Evolutionary conservation across 2,888 invertebrate genomes (phyloP), one percentile per base, ranked within the genome.

Genomic region (Acleris emargana): DNA sequence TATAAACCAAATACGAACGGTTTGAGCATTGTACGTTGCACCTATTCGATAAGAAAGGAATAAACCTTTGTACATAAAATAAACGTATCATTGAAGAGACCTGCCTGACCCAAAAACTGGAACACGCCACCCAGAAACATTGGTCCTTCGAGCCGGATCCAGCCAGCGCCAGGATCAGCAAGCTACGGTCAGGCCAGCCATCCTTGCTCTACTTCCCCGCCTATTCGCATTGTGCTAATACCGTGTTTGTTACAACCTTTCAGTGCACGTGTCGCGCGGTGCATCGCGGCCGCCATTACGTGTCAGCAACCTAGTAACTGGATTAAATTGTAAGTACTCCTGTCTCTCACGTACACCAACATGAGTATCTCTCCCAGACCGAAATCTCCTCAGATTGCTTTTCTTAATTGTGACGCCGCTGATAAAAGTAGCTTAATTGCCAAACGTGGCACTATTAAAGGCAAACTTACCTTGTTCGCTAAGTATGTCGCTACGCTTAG

Each of bases 141-240:
- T 47, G 47, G 17, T 20, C 47, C 47, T 47, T 47, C 47, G n/a
- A n/a, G n/a, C 47, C 47, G 47, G 47, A 47, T n/a, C 17, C 16
- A 17, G 9, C 18, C 47, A 17, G 47, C 47, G 18, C 47, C 47
- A 47, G 18, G 17, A 47, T 47, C 47, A 47, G 17, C 47, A 47
- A 9, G 6, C 17, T 47, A 47, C 6, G 47, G 47, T 47, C 47
- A 47, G 47, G 47, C 47, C 9, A 47, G 5, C 47, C 47, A 47
- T 47, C 18, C 47, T 17, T 9, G 7, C 9, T 18, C 18, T 17
- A 18, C 18, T 18, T n/a, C 18, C 47, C 47, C 18, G n/a, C 18
- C 17, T 47, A 18, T 17, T 18, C 20, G 11, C 47, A 47, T 47
- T 47, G 47, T 17, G 47, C 47, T 47, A 47, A 47, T 47, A 47